Evolutionary conservation across 2,797 vertebrate species (phyloP).

Genomic region (Sebastes nivosus): DNA sequence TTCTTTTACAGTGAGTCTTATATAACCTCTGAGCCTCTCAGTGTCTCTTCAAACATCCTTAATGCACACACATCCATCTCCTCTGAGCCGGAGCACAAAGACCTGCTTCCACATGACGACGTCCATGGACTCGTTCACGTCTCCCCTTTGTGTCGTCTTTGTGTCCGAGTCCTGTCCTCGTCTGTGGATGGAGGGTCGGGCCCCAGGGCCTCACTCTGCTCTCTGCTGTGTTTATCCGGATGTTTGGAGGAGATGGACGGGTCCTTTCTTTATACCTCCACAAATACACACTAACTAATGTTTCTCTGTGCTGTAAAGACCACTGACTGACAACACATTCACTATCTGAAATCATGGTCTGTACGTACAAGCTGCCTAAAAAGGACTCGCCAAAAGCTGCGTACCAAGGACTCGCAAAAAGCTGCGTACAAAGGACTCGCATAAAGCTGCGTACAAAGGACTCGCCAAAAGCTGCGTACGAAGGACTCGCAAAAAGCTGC

Average conservation of each 20-base stretch:
- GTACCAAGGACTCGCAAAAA: no score
- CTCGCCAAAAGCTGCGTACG: no score
- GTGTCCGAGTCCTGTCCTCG: conserved; percentile 14
- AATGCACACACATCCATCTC: conserved; percentile 44
- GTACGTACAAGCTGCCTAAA: no score
- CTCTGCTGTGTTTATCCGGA: not conserved
- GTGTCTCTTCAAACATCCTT: conserved; percentile 7
- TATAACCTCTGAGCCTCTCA: conserved; percentile 6
- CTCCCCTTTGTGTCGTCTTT: conserved; percentile 19
- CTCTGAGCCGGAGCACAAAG: conserved; percentile 42
- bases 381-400: no score
- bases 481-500: no score
- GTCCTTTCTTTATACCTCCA: conserved; percentile 14
- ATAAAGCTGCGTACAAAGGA: no score
- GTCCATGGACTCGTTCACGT: conserved; percentile 22
- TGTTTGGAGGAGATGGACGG: conserved; percentile 25
- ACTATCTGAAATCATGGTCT: no score
- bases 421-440: no score
- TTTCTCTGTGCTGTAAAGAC: no score
- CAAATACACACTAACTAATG: not conserved
- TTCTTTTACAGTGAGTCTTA: conserved; percentile 4
- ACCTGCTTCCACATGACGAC: conserved; percentile 42
- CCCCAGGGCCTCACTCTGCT: conserved; percentile 46
- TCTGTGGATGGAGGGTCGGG: conserved; percentile 9
- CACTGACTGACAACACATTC: no score